Conservation (phyloP, 2,797 vertebrate species). For the Carapus acus region DNA sequence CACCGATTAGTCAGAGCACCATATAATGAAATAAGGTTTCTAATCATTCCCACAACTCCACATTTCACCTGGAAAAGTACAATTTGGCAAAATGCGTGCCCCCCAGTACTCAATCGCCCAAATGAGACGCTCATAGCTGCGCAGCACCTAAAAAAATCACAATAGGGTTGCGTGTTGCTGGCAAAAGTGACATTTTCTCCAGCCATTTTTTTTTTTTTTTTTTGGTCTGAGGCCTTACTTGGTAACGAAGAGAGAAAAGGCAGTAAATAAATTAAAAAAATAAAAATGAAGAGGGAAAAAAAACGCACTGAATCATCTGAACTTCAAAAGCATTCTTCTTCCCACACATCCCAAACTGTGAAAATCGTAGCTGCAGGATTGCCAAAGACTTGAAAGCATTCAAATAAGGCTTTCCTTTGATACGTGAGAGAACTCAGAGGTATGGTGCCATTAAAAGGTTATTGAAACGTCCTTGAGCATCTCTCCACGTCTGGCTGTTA, state of each 20-base stretch:
- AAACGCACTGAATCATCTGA: constrained; percentile 65
- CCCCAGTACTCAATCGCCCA: constrained; percentile 28
- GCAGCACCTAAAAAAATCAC: constrained; percentile 31
- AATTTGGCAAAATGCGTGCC: constrained; percentile 16
- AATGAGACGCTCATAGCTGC: constrained; percentile 36
- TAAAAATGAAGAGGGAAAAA: too few relatives aligned
- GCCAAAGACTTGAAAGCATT: constrained; percentile 62
- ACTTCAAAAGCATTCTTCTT: constrained; percentile 67
- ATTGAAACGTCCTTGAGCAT: constrained; percentile 5
- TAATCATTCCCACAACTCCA: constrained; percentile 33
- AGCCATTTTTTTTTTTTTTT: constrained; percentile 20
- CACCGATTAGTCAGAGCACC: constrained; percentile 21
- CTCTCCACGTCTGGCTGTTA: not conserved
- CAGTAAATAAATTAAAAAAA: constrained; percentile 57
- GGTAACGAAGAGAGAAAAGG: constrained; percentile 57
- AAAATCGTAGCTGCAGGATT: constrained; percentile 64
- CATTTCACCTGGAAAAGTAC: constrained; percentile 17
- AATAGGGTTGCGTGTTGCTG: constrained; percentile 23
- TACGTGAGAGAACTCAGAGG: constrained; percentile 34
- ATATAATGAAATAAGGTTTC: constrained; percentile 29
- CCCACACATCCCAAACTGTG: constrained; percentile 55
- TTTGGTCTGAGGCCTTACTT: constrained; percentile 38
- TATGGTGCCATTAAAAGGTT: constrained; percentile 32
- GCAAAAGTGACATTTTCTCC: constrained; percentile 14
- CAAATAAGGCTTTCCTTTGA: constrained; percentile 55